Conservation (phyloP, 1,140 invertebrate genomes). For the Triops longicaudatus region DNA sequence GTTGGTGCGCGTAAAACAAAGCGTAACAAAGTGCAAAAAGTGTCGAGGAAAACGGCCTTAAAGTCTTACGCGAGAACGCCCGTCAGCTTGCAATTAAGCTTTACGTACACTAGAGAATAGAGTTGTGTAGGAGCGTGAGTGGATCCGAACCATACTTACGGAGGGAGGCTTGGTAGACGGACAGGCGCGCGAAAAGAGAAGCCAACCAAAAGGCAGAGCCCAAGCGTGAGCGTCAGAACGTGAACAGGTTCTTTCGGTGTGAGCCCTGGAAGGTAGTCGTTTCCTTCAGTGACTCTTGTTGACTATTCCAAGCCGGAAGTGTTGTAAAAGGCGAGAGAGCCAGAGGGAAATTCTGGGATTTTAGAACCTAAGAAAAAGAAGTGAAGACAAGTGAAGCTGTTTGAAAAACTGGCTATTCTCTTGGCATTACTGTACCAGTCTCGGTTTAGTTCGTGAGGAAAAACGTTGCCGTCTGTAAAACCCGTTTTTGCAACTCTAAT, state of each 20-base stretch:
- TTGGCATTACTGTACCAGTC: not conserved
- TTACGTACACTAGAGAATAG: not conserved
- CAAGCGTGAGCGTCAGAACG: not conserved
- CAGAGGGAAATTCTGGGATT: not conserved
- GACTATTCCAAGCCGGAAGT: constrained; percentile 7
- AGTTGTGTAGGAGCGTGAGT: not conserved
- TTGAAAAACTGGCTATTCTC: not conserved
- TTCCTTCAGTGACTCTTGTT: constrained; percentile 15
- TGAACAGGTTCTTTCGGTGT: constrained; percentile 7
- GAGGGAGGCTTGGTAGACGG: constrained; percentile 1
- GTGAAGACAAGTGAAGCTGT: constrained; percentile 2
- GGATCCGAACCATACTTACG: not conserved
- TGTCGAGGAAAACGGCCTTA: not conserved
- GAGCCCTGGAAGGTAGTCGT: constrained; percentile 13
- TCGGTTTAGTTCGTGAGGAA: not conserved
- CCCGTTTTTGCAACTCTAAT: not conserved
- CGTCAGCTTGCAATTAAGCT: not conserved
- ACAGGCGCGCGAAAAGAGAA: not conserved
- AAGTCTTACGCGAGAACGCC: not conserved
- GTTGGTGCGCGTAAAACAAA: no score
- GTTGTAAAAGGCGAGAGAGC: constrained; percentile 10
- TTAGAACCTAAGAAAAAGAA: not conserved
- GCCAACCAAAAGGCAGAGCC: not conserved
- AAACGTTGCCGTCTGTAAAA: not conserved
- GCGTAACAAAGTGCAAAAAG: no score